phyloP scores from a whole-genome alignment of 2,888 invertebrate genomes.

The Dicranocentrus wangi region DNA sequence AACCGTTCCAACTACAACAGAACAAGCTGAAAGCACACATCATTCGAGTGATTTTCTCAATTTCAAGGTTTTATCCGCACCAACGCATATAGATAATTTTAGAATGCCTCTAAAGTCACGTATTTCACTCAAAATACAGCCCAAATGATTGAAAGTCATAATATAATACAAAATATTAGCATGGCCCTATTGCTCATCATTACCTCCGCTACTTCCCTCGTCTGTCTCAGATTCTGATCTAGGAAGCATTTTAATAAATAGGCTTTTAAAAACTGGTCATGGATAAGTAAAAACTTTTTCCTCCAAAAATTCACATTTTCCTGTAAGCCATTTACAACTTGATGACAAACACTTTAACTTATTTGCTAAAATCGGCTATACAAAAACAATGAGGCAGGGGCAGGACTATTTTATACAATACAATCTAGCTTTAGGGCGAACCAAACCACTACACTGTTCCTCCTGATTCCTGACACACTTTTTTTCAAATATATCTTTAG shows the following conservation, averaged over 20 bases:
- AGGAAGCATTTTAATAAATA: slow-evolving; percentile 32
- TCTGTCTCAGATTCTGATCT: slow-evolving; percentile 32
- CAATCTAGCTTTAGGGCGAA: too few relatives aligned
- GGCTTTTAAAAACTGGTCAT: not conserved
- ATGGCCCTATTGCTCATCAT: too few relatives aligned
- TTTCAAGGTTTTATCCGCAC: slow-evolving; percentile 51
- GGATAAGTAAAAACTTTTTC: not conserved
- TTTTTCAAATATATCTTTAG: too few relatives aligned
- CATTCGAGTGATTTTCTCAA: slow-evolving; percentile 28
- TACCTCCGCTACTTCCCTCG: slow-evolving; percentile 37
- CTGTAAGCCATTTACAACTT: too few relatives aligned
- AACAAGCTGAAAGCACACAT: not conserved
- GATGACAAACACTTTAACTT: too few relatives aligned
- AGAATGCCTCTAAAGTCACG: not conserved
- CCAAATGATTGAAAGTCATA: not conserved
- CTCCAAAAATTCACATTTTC: too few relatives aligned
- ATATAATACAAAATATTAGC: not conserved
- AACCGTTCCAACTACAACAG: slow-evolving; percentile 37
- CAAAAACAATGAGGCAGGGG: too few relatives aligned
- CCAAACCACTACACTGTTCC: too few relatives aligned
- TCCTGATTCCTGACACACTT: too few relatives aligned
- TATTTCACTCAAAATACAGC: not conserved
- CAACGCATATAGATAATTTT: slow-evolving; percentile 39
- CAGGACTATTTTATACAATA: too few relatives aligned
- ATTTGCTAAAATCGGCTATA: too few relatives aligned